Evolutionary conservation across 2,888 invertebrate genomes (phyloP).

Genomic region (Brachypterus glaber): DNA sequence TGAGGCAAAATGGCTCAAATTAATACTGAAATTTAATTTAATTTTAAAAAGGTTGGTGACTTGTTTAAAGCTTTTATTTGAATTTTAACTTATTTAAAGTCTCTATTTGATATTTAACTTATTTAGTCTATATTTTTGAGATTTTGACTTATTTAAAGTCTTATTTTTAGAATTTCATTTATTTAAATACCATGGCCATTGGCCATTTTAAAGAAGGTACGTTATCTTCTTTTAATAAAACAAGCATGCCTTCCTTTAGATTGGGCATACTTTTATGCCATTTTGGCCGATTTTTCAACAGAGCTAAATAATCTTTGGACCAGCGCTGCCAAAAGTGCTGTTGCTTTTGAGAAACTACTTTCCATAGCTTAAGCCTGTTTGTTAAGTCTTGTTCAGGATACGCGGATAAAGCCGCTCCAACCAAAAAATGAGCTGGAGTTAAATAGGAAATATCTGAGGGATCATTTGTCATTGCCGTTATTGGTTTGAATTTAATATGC

Average conservation of each 20-base stretch:
- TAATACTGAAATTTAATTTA: too few species aligned
- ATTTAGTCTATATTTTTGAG: too few species aligned
- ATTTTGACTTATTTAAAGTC: too few species aligned
- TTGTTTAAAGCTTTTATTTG: too few species aligned
- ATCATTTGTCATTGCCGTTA: constrained; percentile 22
- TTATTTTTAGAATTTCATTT: too few species aligned
- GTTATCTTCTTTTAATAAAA: not conserved
- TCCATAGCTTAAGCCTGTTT: constrained; percentile 18
- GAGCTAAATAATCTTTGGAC: constrained; percentile 22
- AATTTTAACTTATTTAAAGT: too few species aligned
- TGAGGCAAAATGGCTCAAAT: too few species aligned
- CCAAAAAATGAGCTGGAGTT: constrained; percentile 26
- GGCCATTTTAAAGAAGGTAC: not conserved
- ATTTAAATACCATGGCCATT: not conserved
- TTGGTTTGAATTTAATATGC: constrained; percentile 27
- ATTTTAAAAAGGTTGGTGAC: too few species aligned
- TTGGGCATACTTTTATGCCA: constrained; percentile 9
- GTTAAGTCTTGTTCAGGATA: constrained; percentile 15
- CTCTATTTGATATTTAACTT: too few species aligned
- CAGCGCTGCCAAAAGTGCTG: constrained; percentile 22
- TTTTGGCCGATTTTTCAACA: constrained; percentile 20
- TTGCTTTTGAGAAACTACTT: constrained; percentile 18
- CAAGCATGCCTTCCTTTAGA: not conserved
- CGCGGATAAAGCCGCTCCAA: too few species aligned
- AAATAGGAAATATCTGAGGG: constrained; percentile 20